Base-by-base conservation (phyloP, 2,113 vertebrate species). In the Microcebus tavaratra region DNA sequence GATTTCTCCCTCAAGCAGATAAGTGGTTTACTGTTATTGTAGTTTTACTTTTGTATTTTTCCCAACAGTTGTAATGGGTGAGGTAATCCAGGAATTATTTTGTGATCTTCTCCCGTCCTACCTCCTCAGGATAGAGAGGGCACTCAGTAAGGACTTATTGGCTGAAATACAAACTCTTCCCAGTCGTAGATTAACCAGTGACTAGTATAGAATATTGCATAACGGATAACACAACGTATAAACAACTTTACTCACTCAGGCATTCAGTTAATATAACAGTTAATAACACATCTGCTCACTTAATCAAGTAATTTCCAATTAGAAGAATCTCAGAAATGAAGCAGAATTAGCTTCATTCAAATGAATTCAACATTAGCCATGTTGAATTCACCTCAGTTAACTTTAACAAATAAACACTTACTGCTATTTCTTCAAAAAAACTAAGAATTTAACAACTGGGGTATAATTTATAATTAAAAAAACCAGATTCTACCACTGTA, bases 21-120 rank as follows among this genome's bases (percentile, higher is more conserved):
- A 94, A 87, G 15, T 85, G 27, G n/a, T 39, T 90, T 81, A 72
- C 29, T 88, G n/a, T 72, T 82, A 36, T n/a, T 79, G 50, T 90
- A 31, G 39, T 61, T 89, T 94, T 81, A 53, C 39, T 80, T 95
- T 93, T 78, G 65, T 20, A 80, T 65, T 80, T 95, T 95, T 84
- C 31, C 36, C 50, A 65, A 34, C 6, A 55, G 31, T 8, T 75
- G 23, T 75, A 68, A 80, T 20, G 61, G 48, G 20, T 85, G 55
- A 81, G 15, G n/a, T 78, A 53, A 90, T 9, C 55, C 5, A 23
- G 70, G 70, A 67, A 59, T 95, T 79, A 55, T 75, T 83, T 88
- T 88, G 68, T 81, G 68, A 61, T 96, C 53, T 65, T 27, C 39
- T 80, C 25, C 42, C 76, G 18, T 42, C 15, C 6, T 31, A 80